Evolutionary conservation across 2,888 invertebrate genomes (phyloP).

Genomic region (Euspilapteryx auroguttella): DNA sequence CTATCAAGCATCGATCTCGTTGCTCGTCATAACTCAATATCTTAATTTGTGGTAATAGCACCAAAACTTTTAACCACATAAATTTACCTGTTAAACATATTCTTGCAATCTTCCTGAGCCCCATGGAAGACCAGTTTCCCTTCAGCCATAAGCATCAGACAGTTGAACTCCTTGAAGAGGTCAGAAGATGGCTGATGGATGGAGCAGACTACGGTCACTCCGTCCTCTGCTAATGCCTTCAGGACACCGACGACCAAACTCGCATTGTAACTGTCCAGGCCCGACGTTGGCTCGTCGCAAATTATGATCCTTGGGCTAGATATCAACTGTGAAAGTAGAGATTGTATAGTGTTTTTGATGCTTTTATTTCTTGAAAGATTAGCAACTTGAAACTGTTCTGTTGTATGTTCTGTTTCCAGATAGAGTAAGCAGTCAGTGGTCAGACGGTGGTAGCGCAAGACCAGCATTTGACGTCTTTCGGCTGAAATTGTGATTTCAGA

Average conservation of each 20-base stretch:
- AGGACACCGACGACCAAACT: constrained; percentile 72
- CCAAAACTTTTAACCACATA: too few relatives aligned
- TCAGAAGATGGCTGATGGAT: constrained; percentile 91
- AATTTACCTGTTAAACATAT: constrained; percentile 69
- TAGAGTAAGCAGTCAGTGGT: too few relatives aligned
- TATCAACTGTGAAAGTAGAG: constrained; percentile 61
- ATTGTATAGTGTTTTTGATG: constrained; percentile 3
- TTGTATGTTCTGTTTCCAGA: too few relatives aligned
- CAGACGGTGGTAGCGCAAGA: too few relatives aligned
- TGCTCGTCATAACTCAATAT: too few relatives aligned
- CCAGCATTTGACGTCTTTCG: too few relatives aligned
- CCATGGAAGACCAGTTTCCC: constrained; percentile 80
- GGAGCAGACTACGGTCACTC: constrained; percentile 80
- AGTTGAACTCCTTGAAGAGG: constrained; percentile 76
- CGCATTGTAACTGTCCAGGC: constrained; percentile 88
- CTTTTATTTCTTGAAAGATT: not conserved
- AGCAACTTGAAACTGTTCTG: too few relatives aligned
- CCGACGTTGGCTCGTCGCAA: constrained; percentile 93
- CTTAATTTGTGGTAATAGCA: too few relatives aligned
- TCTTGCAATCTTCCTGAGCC: constrained; percentile 62
- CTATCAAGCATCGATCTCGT: too few relatives aligned
- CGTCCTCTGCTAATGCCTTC: constrained; percentile 60
- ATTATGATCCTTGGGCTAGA: constrained; percentile 86
- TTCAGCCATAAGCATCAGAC: constrained; percentile 73
- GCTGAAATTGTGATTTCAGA: too few relatives aligned